Percentiles rank a stretch among this genome's conserved stretches.
phyloP scores from a whole-genome alignment of 2,113 vertebrate genomes.

The Trematocara marginatum region DNA sequence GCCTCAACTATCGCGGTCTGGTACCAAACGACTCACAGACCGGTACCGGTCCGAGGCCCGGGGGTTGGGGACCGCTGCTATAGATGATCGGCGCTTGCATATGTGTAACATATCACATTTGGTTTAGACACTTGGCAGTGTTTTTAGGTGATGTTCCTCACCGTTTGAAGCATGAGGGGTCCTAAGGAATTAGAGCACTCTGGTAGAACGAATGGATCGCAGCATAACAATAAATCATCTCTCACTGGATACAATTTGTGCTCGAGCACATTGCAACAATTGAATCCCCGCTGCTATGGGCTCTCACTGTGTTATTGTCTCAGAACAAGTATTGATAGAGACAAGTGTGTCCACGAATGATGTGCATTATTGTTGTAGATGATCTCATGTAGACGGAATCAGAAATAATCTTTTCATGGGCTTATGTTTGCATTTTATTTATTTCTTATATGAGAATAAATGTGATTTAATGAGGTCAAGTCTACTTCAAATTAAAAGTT shows the following conservation, averaged over 20 bases:
- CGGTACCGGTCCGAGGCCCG: no score
- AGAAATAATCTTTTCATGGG: not conserved
- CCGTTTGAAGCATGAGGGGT: constrained; percentile 7
- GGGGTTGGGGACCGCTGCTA: not conserved
- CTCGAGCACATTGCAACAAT: constrained; percentile 17
- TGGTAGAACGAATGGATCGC: constrained; percentile 29
- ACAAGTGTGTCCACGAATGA: not conserved
- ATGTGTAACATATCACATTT: constrained; percentile 52
- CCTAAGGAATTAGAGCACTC: constrained; percentile 24
- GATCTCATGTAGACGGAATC: not conserved
- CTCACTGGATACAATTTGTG: constrained; percentile 40
- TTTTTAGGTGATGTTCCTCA: not conserved
- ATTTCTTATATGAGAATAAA: not conserved
- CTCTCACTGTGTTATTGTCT: not conserved
- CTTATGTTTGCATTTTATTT: not conserved
- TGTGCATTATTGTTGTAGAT: not conserved
- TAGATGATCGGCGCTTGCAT: constrained; percentile 27
- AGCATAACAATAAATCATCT: constrained; percentile 20
- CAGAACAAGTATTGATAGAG: not conserved
- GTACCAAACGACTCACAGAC: no score
- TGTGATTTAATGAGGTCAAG: not conserved
- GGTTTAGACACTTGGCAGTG: constrained; percentile 35
- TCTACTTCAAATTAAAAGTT: not conserved
- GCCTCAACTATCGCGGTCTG: no score
- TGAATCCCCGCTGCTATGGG: not conserved